These are phyloP conservation scores for Acrocephalus scirpaceus DNA, from an alignment of 2,797 vertebrate genomes.

Conservation along the genomic window DNA sequence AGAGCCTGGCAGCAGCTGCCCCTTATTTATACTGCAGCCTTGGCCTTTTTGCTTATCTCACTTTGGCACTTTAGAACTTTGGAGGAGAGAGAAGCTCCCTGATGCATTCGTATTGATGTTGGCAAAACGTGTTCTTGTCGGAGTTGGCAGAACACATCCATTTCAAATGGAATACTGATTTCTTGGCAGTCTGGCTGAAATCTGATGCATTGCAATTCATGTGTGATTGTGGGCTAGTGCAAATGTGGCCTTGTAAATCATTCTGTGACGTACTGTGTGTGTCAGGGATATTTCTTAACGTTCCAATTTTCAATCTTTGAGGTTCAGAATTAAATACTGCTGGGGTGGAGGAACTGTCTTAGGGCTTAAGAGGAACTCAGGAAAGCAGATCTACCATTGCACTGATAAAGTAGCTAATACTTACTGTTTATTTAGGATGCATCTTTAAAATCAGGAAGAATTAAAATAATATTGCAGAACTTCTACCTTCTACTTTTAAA, in stretches of 20 bases:
- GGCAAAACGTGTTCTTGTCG: neutral
- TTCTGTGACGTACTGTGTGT: neutral
- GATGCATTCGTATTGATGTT: neutral
- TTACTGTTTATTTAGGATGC: neutral
- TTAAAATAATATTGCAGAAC: neutral
- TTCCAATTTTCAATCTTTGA: neutral
- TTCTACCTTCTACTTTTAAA: neutral
- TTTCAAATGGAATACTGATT: neutral
- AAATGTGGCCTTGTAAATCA: neutral
- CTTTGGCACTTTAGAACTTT: neutral
- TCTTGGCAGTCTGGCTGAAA: neutral
- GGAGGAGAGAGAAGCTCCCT: neutral
- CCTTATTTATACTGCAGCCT: neutral
- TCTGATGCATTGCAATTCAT: neutral
- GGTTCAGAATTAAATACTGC: neutral
- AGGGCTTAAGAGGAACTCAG: neutral
- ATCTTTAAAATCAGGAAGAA: neutral
- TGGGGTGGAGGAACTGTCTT: neutral
- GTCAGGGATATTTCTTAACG: slow-evolving; percentile 47
- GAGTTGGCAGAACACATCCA: neutral
- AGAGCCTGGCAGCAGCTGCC: neutral
- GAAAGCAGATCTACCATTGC: neutral
- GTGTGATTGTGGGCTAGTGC: neutral
- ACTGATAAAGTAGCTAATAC: neutral
- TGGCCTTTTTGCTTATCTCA: neutral